Evolutionary conservation across 2,797 vertebrate species (phyloP).

Genomic region (Onychomys leucogaster): DNA sequence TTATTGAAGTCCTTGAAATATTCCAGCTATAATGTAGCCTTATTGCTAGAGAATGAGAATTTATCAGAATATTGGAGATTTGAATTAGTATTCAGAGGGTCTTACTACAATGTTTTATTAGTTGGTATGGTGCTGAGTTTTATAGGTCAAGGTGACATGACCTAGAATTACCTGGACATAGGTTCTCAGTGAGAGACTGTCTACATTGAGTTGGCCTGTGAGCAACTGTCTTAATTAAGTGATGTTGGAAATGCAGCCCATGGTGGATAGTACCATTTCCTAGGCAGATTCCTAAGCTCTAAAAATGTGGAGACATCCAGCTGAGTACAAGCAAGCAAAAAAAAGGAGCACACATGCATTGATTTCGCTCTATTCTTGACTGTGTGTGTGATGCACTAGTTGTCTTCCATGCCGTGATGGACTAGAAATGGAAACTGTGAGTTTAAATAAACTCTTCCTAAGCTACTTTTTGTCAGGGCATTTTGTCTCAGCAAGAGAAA

Average conservation of each 20-base stretch:
- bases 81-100: neutral
- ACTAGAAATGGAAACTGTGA: neutral
- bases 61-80: neutral
- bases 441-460: neutral
- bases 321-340: neutral
- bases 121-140: neutral
- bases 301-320: neutral
- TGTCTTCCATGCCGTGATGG: no score
- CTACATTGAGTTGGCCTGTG: neutral
- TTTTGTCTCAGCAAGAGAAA: neutral
- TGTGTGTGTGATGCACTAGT: neutral
- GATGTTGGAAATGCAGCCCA: neutral
- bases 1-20: neutral
- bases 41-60: neutral
- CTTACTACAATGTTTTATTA: neutral
- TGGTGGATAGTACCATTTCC: neutral
- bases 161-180: neutral
- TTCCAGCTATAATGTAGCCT: neutral
- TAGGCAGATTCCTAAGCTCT: neutral
- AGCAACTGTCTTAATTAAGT: neutral
- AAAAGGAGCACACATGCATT: accelerated
- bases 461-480: neutral
- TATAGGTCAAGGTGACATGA: neutral
- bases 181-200: neutral
- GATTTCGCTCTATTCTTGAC: no score